phyloP scores from a whole-genome alignment of 2,797 vertebrate species.

The Periophthalmus magnuspinnatus region DNA sequence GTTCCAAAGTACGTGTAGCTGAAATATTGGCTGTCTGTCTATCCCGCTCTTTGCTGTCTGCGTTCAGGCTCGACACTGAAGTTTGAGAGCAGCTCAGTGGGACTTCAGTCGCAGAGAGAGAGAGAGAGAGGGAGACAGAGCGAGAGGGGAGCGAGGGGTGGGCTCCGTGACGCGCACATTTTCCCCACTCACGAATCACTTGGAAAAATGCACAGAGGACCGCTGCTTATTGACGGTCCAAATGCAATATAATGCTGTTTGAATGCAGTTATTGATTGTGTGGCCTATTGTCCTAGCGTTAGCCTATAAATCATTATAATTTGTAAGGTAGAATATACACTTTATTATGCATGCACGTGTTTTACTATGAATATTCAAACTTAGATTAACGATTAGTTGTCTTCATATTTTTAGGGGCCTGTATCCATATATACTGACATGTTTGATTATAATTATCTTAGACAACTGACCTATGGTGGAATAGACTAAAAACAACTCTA shows the following conservation, averaged over 20 bases:
- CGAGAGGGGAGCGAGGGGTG: slow-evolving; percentile 48
- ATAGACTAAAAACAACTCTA: background rate
- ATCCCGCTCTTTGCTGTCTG: slow-evolving; percentile 53
- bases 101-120: slow-evolving; percentile 50
- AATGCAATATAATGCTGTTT: slow-evolving; percentile 32
- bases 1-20: slow-evolving; percentile 16
- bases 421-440: background rate
- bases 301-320: too few species aligned
- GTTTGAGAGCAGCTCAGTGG: slow-evolving; percentile 68
- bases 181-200: slow-evolving; percentile 53
- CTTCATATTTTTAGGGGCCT: too few species aligned
- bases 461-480: background rate
- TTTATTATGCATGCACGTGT: background rate
- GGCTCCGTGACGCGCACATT: slow-evolving; percentile 67
- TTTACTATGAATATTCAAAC: background rate
- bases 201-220: slow-evolving; percentile 62
- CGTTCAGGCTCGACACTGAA: slow-evolving; percentile 68
- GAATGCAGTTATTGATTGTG: background rate
- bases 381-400: too few species aligned
- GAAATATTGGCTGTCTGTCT: slow-evolving; percentile 18
- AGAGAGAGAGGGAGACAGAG: background rate
- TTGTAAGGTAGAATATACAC: background rate
- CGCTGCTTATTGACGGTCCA: slow-evolving; percentile 60
- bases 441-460: background rate
- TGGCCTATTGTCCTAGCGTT: background rate